These are phyloP conservation scores for Falcunculus frontatus DNA, from an alignment of 2,113 vertebrate genomes.

Conservation along the genomic window DNA sequence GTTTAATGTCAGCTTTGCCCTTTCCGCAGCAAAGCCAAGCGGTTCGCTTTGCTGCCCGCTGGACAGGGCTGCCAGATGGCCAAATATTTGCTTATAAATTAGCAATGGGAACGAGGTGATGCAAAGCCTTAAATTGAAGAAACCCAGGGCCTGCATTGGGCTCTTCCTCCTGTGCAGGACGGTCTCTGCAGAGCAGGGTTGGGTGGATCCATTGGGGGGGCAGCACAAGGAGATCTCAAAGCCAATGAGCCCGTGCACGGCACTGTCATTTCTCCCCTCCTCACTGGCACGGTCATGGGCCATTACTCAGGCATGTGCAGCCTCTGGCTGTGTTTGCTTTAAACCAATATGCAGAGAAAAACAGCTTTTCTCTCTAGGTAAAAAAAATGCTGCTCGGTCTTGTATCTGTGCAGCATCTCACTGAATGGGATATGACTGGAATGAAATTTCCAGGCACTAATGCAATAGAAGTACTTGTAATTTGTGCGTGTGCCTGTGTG, in stretches of 20 bases:
- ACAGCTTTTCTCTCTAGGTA: conserved; percentile 26
- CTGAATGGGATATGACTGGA: conserved; percentile 45
- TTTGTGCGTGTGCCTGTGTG: neutral
- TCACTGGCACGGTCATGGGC: neutral
- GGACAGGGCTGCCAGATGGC: conserved; percentile 34
- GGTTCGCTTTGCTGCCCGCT: neutral
- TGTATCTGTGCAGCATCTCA: conserved; percentile 42
- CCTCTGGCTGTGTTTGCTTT: conserved; percentile 26
- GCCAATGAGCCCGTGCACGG: rapidly evolving
- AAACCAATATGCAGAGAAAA: conserved; percentile 8
- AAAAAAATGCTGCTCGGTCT: neutral
- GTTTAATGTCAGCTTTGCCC: neutral
- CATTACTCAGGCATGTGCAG: neutral
- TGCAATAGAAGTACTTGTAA: conserved; percentile 18
- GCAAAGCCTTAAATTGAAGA: neutral
- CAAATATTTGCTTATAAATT: conserved; percentile 40
- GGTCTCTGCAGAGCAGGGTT: neutral
- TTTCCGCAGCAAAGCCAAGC: neutral
- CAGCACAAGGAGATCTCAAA: neutral
- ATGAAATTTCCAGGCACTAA: conserved; percentile 46
- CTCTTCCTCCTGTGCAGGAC: neutral
- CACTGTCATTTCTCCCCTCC: neutral
- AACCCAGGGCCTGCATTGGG: neutral
- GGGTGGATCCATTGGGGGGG: neutral
- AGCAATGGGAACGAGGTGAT: neutral